These are phyloP conservation scores for Agriotes lineatus DNA, from an alignment of 2,888 invertebrate species.

Conservation along the genomic window DNA sequence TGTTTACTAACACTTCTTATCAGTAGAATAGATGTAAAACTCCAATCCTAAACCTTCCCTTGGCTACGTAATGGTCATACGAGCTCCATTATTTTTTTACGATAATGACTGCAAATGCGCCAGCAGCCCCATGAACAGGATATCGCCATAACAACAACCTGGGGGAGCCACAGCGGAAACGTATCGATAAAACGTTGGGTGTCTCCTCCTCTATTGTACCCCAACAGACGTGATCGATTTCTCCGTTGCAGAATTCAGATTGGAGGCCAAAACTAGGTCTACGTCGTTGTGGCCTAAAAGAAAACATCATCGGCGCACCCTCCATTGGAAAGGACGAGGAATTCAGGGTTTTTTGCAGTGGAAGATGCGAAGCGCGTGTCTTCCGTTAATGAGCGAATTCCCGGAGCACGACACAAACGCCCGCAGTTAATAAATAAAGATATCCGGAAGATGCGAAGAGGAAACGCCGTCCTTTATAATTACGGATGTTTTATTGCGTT, in stretches of 20 bases:
- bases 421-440: slow-evolving; percentile 48
- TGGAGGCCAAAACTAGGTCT: slow-evolving; percentile 3
- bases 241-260: background rate
- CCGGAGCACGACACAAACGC: slow-evolving; percentile 42
- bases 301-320: slow-evolving; percentile 7
- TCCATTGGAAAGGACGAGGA: slow-evolving; percentile 2
- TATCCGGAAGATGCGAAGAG: slow-evolving; percentile 47
- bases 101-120: background rate
- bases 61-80: background rate
- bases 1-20: too few relatives aligned
- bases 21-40: too few relatives aligned
- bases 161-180: background rate
- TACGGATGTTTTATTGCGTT: slow-evolving; percentile 28
- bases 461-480: slow-evolving; percentile 41
- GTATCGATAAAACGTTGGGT: background rate
- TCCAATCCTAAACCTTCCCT: background rate
- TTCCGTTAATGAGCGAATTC: slow-evolving; percentile 17
- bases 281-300: background rate
- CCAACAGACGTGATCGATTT: background rate
- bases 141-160: background rate
- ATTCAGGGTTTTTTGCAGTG: background rate
- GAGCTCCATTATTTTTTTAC: background rate
- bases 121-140: background rate
- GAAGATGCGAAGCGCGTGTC: background rate
- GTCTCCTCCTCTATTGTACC: background rate